phyloP scores from a whole-genome alignment of 1,140 invertebrate genomes.

The Penaeus japonicus region DNA sequence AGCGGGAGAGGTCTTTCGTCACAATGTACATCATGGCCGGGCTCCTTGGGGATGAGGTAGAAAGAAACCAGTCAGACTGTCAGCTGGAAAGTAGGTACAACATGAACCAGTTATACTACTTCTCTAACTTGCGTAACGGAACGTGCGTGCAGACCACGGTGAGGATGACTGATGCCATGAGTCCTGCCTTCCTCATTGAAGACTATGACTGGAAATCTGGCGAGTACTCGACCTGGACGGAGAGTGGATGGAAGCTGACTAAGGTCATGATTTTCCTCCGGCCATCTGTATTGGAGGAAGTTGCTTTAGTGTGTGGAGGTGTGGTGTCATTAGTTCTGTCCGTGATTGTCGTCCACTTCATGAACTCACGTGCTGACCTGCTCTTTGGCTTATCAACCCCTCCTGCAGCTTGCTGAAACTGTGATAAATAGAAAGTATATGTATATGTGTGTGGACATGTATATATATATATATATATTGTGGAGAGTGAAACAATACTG shows the following conservation, averaged over 20 bases:
- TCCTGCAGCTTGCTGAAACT: slow-evolving; percentile 31
- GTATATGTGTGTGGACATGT: no score
- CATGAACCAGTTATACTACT: slow-evolving; percentile 42
- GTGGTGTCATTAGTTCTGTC: slow-evolving; percentile 41
- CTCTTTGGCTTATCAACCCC: slow-evolving; percentile 38
- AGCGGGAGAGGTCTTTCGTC: slow-evolving; percentile 27
- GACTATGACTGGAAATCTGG: slow-evolving; percentile 53
- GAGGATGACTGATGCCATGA: slow-evolving; percentile 47
- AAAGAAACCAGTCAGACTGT: slow-evolving; percentile 30
- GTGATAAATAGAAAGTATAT: no score
- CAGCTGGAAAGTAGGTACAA: slow-evolving; percentile 28
- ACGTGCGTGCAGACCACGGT: slow-evolving; percentile 49
- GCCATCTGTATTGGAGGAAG: slow-evolving; percentile 48
- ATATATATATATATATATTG: no score
- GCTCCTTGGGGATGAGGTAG: slow-evolving; percentile 46
- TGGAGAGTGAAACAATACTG: no score
- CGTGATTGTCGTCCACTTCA: slow-evolving; percentile 35
- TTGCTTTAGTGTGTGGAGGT: slow-evolving; percentile 49
- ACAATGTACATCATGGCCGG: slow-evolving; percentile 37
- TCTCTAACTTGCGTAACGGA: slow-evolving; percentile 45
- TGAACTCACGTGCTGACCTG: slow-evolving; percentile 40
- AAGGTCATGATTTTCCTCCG: slow-evolving; percentile 47
- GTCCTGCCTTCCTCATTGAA: slow-evolving; percentile 55
- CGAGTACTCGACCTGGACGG: slow-evolving; percentile 57
- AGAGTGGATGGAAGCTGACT: slow-evolving; percentile 52